Conservation (phyloP, 2,888 invertebrate species). For the Cryptocephalus moraei region DNA sequence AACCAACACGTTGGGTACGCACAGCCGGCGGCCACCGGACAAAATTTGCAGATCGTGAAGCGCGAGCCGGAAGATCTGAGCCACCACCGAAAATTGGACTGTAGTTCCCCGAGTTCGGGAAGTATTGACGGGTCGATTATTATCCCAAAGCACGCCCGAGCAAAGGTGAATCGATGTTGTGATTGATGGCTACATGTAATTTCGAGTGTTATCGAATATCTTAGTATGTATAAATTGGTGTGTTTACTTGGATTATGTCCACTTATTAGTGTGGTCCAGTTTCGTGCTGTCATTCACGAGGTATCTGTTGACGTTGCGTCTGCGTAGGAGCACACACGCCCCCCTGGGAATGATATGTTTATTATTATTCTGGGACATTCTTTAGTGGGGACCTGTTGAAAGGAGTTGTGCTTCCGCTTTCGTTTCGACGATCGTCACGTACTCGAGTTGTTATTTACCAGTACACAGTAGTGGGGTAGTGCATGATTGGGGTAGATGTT, state of each 20-base stretch:
- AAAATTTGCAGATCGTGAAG: conserved; percentile 61
- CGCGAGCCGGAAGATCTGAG: conserved; percentile 76
- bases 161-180: conserved; percentile 43
- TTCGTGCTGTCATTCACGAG: conserved; percentile 8
- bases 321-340: neutral
- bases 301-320: conserved; percentile 3
- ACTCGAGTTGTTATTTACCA: too few species aligned
- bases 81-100: conserved; percentile 53
- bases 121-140: conserved; percentile 44
- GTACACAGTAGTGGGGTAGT: conserved; percentile 4
- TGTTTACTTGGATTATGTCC: too few species aligned
- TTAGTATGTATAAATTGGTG: too few species aligned
- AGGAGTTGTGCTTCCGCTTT: conserved; percentile 7
- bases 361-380: conserved; percentile 20
- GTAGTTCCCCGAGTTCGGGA: conserved; percentile 45
- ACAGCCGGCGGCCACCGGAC: conserved; percentile 37
- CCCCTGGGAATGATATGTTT: conserved; percentile 22
- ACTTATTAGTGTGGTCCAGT: too few species aligned
- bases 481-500: conserved; percentile 12
- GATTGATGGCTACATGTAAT: conserved; percentile 6
- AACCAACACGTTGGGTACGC: conserved; percentile 53
- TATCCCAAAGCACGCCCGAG: conserved; percentile 44
- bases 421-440: neutral
- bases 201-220: too few species aligned
- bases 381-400: conserved; percentile 7